Conservation (phyloP, 2,113 vertebrate species). For the Struthidea cinerea region DNA sequence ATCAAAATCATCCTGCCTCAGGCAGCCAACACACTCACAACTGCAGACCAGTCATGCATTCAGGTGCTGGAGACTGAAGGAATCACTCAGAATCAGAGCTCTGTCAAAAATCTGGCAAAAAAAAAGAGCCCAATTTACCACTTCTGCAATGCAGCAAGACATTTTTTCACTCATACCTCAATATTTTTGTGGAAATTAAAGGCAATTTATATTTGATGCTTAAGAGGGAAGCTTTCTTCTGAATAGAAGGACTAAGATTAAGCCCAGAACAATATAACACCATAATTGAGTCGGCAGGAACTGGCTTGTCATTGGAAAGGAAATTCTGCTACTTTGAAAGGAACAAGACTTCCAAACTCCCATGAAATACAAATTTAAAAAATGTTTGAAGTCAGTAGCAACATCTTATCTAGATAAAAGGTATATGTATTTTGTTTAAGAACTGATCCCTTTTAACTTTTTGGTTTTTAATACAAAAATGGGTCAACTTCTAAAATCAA, state of each 20-base stretch:
- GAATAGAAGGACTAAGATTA: background rate
- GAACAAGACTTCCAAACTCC: background rate
- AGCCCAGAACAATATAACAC: background rate
- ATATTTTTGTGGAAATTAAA: background rate
- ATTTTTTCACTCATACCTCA: slow-evolving; percentile 1
- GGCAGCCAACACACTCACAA: background rate
- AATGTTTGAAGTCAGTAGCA: background rate
- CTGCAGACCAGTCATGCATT: background rate
- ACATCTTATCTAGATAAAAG: background rate
- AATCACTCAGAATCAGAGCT: background rate
- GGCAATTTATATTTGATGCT: background rate
- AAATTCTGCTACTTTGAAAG: background rate
- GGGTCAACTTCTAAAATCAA: background rate
- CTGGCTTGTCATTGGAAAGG: background rate
- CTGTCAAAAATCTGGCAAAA: background rate
- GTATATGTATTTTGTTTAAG: background rate
- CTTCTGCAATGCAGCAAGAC: background rate
- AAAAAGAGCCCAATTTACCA: background rate
- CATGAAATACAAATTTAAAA: background rate
- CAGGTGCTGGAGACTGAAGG: background rate
- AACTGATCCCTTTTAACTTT: background rate
- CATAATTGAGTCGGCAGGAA: background rate
- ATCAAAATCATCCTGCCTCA: background rate
- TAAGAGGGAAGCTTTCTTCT: background rate
- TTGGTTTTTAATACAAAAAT: background rate